Evolutionary conservation across 2,888 invertebrate species (phyloP).

Genomic region (Caenorhabditis doughertyi): DNA sequence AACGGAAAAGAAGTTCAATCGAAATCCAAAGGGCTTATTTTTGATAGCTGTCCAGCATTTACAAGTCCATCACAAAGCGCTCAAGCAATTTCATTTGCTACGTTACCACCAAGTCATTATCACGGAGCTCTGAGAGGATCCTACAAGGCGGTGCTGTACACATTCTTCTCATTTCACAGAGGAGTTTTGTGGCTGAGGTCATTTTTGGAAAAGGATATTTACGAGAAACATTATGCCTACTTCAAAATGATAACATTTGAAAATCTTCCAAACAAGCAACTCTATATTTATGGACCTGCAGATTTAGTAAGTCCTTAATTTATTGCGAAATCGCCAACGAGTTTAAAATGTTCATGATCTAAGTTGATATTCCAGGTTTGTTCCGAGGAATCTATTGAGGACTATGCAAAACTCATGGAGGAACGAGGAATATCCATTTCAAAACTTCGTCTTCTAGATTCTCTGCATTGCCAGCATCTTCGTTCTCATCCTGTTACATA

Average conservation of each 20-base stretch:
- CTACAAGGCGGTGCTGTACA: constrained; percentile 73
- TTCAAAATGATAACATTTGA: constrained; percentile 76
- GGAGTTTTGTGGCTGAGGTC: constrained; percentile 78
- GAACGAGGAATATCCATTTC: constrained; percentile 51
- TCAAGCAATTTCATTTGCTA: constrained; percentile 79
- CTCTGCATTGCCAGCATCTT: constrained; percentile 88
- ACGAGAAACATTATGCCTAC: constrained; percentile 78
- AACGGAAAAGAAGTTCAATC: constrained; percentile 69
- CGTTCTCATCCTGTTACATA: constrained; percentile 85
- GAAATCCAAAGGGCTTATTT: constrained; percentile 77
- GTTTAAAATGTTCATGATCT: neutral
- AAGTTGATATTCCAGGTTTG: constrained; percentile 63
- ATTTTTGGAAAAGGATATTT: constrained; percentile 73
- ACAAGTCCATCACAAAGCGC: constrained; percentile 79
- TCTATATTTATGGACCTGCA: constrained; percentile 85
- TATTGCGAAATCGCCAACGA: neutral
- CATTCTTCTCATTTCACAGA: constrained; percentile 76
- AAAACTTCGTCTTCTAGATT: constrained; percentile 85
- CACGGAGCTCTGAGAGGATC: constrained; percentile 68
- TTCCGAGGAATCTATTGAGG: constrained; percentile 70
- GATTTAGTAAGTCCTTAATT: constrained; percentile 52
- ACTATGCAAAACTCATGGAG: constrained; percentile 62
- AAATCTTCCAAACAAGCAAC: constrained; percentile 84
- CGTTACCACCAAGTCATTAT: constrained; percentile 75
- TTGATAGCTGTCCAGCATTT: constrained; percentile 80